Conservation (phyloP, 2,888 invertebrate genomes). For the Acanthosepion lycidas region DNA sequence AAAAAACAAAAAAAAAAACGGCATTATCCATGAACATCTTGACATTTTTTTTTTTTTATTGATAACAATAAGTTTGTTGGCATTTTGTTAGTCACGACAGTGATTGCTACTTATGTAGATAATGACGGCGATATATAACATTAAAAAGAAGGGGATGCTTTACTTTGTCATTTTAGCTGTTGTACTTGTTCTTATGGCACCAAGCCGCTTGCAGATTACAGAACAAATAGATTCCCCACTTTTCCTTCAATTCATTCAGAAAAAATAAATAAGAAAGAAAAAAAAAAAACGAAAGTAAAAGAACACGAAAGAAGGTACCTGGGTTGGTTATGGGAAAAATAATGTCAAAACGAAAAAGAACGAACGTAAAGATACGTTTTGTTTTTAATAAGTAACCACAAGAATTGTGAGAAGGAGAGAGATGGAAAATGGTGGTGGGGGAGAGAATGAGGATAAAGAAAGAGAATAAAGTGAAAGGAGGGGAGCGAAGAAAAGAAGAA, state of each 20-base stretch:
- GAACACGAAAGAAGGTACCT: background rate
- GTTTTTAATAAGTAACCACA: too few species aligned
- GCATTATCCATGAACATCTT: background rate
- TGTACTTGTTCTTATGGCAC: background rate
- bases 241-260: too few species aligned
- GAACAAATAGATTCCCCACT: background rate
- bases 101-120: conserved; percentile 17
- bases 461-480: background rate
- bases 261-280: background rate
- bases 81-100: background rate
- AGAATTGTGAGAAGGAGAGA: background rate
- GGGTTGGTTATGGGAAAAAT: too few species aligned
- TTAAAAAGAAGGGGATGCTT: background rate
- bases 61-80: background rate
- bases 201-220: background rate
- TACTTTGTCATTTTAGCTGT: background rate
- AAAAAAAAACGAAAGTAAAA: background rate
- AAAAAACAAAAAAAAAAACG: background rate
- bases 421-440: background rate
- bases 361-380: too few species aligned
- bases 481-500: background rate
- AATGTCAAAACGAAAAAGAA: too few species aligned
- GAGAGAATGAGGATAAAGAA: background rate
- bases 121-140: background rate
- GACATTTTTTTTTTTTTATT: background rate